Conservation (phyloP, 1,140 invertebrate species). For the Aricia agestis region DNA sequence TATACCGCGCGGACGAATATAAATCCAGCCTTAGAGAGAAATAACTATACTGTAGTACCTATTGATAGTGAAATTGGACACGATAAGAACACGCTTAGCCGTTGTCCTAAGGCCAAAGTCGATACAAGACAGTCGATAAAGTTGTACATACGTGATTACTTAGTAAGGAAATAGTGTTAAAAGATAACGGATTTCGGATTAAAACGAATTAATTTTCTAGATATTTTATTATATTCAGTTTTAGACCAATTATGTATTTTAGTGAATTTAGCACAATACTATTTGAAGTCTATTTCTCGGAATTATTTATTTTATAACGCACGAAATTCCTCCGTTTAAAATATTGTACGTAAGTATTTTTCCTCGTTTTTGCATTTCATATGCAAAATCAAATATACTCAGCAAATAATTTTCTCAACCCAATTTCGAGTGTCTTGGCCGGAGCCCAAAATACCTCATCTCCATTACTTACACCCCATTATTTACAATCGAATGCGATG, state of each 20-base stretch:
- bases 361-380: neutral
- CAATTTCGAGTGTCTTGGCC: slow-evolving; percentile 20
- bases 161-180: neutral
- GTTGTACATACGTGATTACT: neutral
- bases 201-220: too few species aligned
- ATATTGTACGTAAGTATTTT: neutral
- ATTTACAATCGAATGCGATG: slow-evolving; percentile 21
- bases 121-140: neutral
- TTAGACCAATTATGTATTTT: too few species aligned
- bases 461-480: slow-evolving; percentile 22
- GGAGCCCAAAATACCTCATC: slow-evolving; percentile 21
- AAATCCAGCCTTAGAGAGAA: too few species aligned
- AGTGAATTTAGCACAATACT: neutral
- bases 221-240: too few species aligned
- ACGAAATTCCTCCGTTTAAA: neutral
- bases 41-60: too few species aligned
- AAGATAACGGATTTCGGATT: neutral
- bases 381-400: neutral
- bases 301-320: neutral
- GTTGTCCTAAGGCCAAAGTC: neutral
- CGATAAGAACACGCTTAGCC: neutral
- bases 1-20: too few species aligned
- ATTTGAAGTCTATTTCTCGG: neutral
- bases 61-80: too few species aligned
- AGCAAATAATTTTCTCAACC: slow-evolving; percentile 13